Percentiles rank a stretch among this genome's conserved stretches.
Evolutionary conservation across 1,140 invertebrate genomes (phyloP).

Genomic region (Drosophila ananassae): DNA sequence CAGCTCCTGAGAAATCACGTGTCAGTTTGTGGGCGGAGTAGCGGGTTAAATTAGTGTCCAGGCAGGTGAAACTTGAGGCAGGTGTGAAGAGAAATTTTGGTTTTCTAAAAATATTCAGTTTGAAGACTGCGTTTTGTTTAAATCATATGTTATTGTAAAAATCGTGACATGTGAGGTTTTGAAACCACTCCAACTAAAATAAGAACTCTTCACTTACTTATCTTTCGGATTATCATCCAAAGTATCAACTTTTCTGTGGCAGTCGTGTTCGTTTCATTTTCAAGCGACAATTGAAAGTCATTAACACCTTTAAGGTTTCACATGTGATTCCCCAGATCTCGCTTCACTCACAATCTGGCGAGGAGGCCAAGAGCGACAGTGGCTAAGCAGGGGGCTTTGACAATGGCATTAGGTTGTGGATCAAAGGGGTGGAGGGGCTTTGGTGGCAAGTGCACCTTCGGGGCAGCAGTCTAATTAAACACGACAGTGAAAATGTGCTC

Average conservation of each 20-base stretch:
- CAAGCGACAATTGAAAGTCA: conserved; percentile 19
- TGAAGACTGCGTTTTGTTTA: no score
- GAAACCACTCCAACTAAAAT: no score
- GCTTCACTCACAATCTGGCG: conserved; percentile 19
- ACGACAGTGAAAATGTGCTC: conserved; percentile 75
- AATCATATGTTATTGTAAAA: no score
- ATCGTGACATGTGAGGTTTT: no score
- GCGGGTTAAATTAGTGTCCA: conserved; percentile 14
- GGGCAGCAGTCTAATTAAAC: conserved; percentile 76
- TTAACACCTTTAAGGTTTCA: conserved; percentile 31
- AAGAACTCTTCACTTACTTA: no score
- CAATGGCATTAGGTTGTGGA: conserved; percentile 29
- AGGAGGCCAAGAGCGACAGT: conserved; percentile 19
- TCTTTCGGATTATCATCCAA: background rate
- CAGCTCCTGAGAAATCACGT: conserved; percentile 73
- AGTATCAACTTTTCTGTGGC: background rate
- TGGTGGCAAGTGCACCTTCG: conserved; percentile 61
- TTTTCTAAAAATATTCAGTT: no score
- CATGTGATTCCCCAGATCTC: conserved; percentile 2
- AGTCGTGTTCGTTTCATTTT: conserved; percentile 19
- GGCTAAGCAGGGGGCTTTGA: conserved; percentile 21
- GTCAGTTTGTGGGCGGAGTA: conserved; percentile 30
- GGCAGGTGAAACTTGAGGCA: conserved; percentile 17
- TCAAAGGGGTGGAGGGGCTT: conserved; percentile 6
- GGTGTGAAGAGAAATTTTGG: background rate